Percentiles rank a stretch among this genome's conserved stretches.
phyloP scores from a whole-genome alignment of 2,113 vertebrate genomes.

The Crotalus horridus region DNA sequence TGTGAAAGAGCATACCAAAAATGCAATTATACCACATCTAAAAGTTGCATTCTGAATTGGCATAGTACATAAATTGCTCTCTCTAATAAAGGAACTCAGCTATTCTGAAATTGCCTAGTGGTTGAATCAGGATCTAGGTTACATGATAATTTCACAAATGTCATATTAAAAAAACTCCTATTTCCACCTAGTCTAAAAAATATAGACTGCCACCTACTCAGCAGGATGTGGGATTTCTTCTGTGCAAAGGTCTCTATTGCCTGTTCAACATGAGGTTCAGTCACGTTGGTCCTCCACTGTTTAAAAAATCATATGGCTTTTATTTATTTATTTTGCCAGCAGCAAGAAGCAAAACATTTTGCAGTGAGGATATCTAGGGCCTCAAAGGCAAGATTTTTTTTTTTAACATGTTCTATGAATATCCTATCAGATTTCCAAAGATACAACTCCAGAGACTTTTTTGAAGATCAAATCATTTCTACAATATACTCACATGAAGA shows the following conservation, averaged over 20 bases:
- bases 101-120: background rate
- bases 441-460: background rate
- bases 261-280: constrained; percentile 24
- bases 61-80: background rate
- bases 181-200: background rate
- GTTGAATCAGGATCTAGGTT: constrained; percentile 14
- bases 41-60: background rate
- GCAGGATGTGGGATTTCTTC: constrained; percentile 59
- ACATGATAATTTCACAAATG: constrained; percentile 10
- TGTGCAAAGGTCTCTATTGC: constrained; percentile 22
- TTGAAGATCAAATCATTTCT: background rate
- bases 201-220: constrained; percentile 40
- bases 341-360: background rate
- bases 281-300: background rate
- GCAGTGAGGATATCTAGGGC: background rate
- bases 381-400: background rate
- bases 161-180: constrained; percentile 32
- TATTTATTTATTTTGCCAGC: background rate
- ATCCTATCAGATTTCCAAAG: background rate
- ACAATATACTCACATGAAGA: background rate
- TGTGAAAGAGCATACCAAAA: background rate
- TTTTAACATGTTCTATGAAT: background rate
- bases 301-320: background rate
- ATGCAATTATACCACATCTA: background rate
- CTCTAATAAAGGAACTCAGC: background rate